Base-by-base conservation (phyloP, 2,113 vertebrate genomes). In the Leucoraja erinaceus region DNA sequence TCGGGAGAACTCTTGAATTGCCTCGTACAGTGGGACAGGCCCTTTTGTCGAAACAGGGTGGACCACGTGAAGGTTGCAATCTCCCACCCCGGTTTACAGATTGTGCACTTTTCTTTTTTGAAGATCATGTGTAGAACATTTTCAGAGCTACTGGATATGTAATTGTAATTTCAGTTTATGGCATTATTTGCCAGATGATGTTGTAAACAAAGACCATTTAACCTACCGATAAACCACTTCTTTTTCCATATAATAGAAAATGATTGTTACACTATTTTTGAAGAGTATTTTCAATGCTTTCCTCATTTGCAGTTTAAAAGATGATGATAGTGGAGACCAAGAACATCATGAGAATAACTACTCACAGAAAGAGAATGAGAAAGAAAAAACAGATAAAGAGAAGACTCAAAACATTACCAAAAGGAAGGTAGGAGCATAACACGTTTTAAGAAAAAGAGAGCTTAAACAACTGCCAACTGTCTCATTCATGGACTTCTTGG, bases 291-390 rank as follows among this genome's bases (percentile, higher is more conserved):
- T 86, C 3, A 86, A n/a, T 4, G 54, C 47, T 81, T 38, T 63
- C 25, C 61, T 63, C n/a, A 74, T 77, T 33, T 70, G 93, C 81
- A 97, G 97, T 95, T 94, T 97, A 94, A 97, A 97, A 95, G 97
- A 97, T 95, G 97, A 97, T 54, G 97, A 97, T 93, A 97, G 97
- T 75, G 97, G 97, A 94, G 97, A 97, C 94, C 97, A 97, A 93
- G 97, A 97, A 94, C 97, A 97, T 94, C 97, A 97, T 22, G 97
- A 97, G 95, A 96, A 97, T 94, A 97, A 96, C 95, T 96, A 95
- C 96, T 96, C 97, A 97, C 97, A 97, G 97, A 97, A 97, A 97
- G 97, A 97, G 95, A 94, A 96, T 97, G 97, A 97, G 96, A 97
- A 97, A 97, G 97, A 97, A 97, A 97, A 97, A 95, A 95, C 93